Base-by-base conservation (phyloP, 2,113 vertebrate species). In the Bubo blakistoni region DNA sequence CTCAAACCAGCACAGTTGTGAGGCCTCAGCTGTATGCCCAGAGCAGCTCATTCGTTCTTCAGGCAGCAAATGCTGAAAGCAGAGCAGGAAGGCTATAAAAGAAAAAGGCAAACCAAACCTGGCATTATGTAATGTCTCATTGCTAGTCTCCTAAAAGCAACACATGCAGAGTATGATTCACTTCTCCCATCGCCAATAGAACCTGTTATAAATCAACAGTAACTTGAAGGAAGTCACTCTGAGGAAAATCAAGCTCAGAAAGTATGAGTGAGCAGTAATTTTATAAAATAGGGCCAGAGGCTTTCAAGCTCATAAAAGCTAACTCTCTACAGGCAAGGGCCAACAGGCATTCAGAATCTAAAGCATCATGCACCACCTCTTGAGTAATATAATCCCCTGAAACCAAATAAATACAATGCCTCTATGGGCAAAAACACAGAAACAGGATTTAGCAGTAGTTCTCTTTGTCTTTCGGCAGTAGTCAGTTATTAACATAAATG, bases 91-190 rank as follows among this genome's bases (percentile, higher is more conserved):
- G 40, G 42, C 46, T 73, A 79, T 3, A 10, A 54, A 49, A 63
- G 59, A 66, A 63, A 34, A 15, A 13, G 19, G 42, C 55, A 72
- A 90, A 57, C 5, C 49, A 42, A 86, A 63, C 12, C 49, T 92
- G 81, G 86, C 73, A 77, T 95, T 97, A 97, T 79, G 86, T 92
- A 84, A 97, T 76, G 88, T 94, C 91, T 92, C 61, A 4, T 61
- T 81, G 61, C 73, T 54, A 29, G 70, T 11, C 88, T 85, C 57
- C 65, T 70, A 54, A 92, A 88, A 76, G 88, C 83, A 77, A 86
- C 58, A 29, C 72, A 76, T 0, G 22, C 49, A n/a, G 88, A 52
- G 62, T 4, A 69, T 92, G 86, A 97, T 65, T 95, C 86, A 91
- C 58, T 80, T 82, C 62, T 89, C 62, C 86, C 26, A 6, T 21